Conservation (phyloP, 2,888 invertebrate genomes). For the Eurytoma californica region DNA sequence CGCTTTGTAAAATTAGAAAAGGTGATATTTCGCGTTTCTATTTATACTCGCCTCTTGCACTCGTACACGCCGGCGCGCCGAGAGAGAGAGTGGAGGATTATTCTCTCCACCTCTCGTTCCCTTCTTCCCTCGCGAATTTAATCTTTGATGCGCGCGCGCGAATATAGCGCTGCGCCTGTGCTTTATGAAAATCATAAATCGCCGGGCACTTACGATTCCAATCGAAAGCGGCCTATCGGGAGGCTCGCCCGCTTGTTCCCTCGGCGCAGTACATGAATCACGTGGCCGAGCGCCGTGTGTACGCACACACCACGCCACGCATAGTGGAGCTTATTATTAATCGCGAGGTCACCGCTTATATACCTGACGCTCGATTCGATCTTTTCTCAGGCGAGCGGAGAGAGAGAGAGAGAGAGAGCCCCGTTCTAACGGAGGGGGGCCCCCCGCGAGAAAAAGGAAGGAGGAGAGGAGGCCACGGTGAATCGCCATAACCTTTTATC, state of each 20-base stretch:
- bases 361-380: slow-evolving; percentile 43
- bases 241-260: slow-evolving; percentile 31
- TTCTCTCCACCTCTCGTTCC: slow-evolving; percentile 17
- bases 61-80: background rate
- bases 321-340: slow-evolving; percentile 54
- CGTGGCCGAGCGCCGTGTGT: background rate
- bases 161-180: slow-evolving; percentile 42
- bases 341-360: slow-evolving; percentile 50
- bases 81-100: slow-evolving; percentile 17
- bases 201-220: slow-evolving; percentile 55
- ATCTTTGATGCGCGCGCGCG: slow-evolving; percentile 19
- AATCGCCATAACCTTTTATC: slow-evolving; percentile 64
- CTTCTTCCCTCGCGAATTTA: slow-evolving; percentile 25
- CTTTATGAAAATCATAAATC: slow-evolving; percentile 57
- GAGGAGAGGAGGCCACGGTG: slow-evolving; percentile 21
- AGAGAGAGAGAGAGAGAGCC: background rate
- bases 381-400: slow-evolving; percentile 34
- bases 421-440: slow-evolving; percentile 15
- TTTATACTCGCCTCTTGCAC: slow-evolving; percentile 16
- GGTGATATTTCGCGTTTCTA: slow-evolving; percentile 48
- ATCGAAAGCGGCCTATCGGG: slow-evolving; percentile 51
- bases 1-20: slow-evolving; percentile 52
- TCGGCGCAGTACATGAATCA: slow-evolving; percentile 51
- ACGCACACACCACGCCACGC: slow-evolving; percentile 12
- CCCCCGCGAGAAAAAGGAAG: background rate